phyloP scores from a whole-genome alignment of 2,113 vertebrate species.

The Caranx ignobilis region DNA sequence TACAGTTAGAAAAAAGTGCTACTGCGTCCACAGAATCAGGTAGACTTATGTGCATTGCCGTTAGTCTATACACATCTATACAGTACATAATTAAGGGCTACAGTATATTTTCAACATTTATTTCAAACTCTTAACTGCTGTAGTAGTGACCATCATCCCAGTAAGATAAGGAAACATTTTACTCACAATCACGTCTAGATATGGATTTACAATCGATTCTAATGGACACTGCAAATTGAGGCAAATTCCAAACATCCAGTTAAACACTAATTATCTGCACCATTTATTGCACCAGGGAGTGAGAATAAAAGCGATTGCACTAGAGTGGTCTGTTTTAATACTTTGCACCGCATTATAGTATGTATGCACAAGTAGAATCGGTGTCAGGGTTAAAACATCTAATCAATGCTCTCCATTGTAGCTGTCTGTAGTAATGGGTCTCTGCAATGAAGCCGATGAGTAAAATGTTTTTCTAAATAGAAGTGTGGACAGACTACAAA shows the following conservation, averaged over 20 bases:
- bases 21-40: conserved; percentile 37
- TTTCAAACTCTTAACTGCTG: conserved; percentile 12
- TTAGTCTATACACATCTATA: conserved; percentile 35
- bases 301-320: conserved; percentile 26
- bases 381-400: not conserved
- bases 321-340: conserved; percentile 6
- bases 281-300: not conserved
- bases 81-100: conserved; percentile 30
- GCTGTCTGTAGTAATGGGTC: not conserved
- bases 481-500: conserved; percentile 20
- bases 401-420: not conserved
- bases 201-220: conserved; percentile 12
- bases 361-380: conserved; percentile 23
- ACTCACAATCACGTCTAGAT: not conserved
- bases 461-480: conserved; percentile 33
- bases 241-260: conserved; percentile 38
- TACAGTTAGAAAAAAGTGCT: conserved; percentile 34
- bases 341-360: conserved; percentile 16
- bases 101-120: conserved; percentile 3
- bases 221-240: conserved; percentile 18
- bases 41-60: conserved; percentile 42
- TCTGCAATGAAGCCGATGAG: conserved; percentile 19
- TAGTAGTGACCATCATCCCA: not conserved
- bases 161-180: conserved; percentile 9
- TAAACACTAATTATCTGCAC: conserved; percentile 24